A percentile compares a stretch with the other conserved stretches of the same genome.
Evolutionary conservation across 1,140 invertebrate genomes (phyloP).

Genomic region (Eurosta solidaginis): DNA sequence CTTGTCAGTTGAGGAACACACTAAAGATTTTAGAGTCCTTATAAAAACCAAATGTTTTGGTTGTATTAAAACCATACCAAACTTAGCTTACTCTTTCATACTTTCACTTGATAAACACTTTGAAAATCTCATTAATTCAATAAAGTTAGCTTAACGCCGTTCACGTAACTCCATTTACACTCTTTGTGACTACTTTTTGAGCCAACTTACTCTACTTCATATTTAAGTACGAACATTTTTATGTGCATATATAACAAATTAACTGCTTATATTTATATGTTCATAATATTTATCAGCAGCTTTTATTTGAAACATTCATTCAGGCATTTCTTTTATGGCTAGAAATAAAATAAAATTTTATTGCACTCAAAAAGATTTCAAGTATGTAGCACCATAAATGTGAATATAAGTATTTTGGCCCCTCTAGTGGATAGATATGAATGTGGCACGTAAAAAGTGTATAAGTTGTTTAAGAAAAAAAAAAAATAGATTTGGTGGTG

Average conservation of each 20-base stretch:
- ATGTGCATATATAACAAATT: no score
- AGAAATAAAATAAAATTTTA: not conserved
- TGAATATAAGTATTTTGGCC: constrained; percentile 15
- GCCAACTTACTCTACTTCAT: not conserved
- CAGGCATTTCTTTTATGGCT: not conserved
- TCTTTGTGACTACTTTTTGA: not conserved
- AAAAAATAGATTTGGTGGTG: not conserved
- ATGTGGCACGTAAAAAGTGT: constrained; percentile 2
- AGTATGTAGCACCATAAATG: not conserved
- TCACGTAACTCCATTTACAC: not conserved
- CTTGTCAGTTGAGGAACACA: no score
- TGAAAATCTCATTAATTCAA: not conserved
- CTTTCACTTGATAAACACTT: not conserved
- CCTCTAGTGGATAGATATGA: not conserved
- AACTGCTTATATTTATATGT: no score
- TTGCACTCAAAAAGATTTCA: not conserved
- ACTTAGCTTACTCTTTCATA: not conserved
- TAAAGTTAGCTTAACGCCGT: constrained; percentile 12
- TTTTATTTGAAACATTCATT: not conserved
- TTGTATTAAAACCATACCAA: no score
- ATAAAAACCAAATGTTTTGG: no score
- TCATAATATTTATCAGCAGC: no score
- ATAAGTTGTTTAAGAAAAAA: not conserved
- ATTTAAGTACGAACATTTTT: not conserved
- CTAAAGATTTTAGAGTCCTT: no score